Conservation (phyloP, 1,140 invertebrate species). For the Macrotrachela quadricornifera region DNA sequence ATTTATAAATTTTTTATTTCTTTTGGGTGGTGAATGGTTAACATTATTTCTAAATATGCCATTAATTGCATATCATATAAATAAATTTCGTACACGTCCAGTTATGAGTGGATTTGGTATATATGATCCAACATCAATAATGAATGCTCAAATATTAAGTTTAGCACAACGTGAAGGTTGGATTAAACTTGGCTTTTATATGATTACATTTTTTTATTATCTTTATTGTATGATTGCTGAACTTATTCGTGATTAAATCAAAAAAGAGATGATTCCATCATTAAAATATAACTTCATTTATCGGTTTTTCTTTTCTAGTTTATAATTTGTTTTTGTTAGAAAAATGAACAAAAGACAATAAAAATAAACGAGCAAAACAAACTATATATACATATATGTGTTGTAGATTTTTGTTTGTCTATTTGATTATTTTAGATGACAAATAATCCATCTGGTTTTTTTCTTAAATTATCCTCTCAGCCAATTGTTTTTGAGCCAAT, state of each 20-base stretch:
- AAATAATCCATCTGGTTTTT: too few relatives aligned
- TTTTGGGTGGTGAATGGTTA: constrained; percentile 72
- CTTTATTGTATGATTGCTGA: constrained; percentile 40
- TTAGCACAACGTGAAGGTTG: constrained; percentile 85
- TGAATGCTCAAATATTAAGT: constrained; percentile 78
- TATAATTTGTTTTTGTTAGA: too few relatives aligned
- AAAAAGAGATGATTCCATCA: too few relatives aligned
- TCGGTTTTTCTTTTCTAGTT: too few relatives aligned
- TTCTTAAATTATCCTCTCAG: constrained; percentile 29
- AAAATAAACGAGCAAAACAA: too few relatives aligned
- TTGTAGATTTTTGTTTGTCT: too few relatives aligned
- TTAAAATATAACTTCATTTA: too few relatives aligned
- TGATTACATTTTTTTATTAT: constrained; percentile 96
- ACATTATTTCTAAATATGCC: constrained; percentile 75
- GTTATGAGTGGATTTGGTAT: constrained; percentile 82
- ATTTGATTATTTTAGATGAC: too few relatives aligned
- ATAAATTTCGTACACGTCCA: constrained; percentile 69
- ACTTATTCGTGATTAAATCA: too few relatives aligned
- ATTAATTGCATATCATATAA: constrained; percentile 78
- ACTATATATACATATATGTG: too few relatives aligned
- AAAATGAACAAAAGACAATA: too few relatives aligned
- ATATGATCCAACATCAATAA: constrained; percentile 94
- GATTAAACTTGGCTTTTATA: constrained; percentile 92
- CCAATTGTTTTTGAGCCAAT: constrained; percentile 71
- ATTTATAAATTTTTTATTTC: constrained; percentile 71